Conservation (phyloP, 2,797 vertebrate genomes). For the Sebastes alutus region DNA sequence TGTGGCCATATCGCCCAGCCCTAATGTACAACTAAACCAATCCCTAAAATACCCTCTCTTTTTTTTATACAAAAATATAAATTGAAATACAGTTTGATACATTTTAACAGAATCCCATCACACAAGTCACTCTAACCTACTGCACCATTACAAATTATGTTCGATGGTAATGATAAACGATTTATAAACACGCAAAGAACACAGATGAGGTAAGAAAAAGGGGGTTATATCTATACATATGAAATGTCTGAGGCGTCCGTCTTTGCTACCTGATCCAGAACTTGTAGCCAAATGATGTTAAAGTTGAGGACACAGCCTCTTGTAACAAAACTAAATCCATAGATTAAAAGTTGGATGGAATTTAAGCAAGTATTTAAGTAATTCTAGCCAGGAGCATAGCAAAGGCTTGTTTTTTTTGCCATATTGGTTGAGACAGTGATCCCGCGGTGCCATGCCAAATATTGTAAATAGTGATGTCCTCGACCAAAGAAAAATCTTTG, state of each 20-base stretch:
- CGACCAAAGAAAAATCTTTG: too few species aligned
- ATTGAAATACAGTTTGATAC: background rate
- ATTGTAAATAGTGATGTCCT: background rate
- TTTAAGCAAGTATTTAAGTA: background rate
- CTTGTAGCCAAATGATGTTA: too few species aligned
- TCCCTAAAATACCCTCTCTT: background rate
- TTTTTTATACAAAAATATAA: too few species aligned
- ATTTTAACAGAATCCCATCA: background rate
- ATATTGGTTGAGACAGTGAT: background rate
- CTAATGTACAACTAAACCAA: background rate
- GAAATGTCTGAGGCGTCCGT: background rate
- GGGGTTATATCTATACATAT: background rate
- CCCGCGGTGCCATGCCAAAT: background rate
- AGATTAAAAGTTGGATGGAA: background rate
- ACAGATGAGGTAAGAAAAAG: background rate
- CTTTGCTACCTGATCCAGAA: background rate
- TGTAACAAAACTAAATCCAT: background rate
- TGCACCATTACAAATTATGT: accelerated
- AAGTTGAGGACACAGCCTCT: too few species aligned
- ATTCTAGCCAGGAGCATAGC: background rate
- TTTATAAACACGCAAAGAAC: background rate
- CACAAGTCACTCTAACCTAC: background rate
- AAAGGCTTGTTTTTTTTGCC: background rate
- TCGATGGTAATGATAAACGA: background rate
- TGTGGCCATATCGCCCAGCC: too few species aligned